phyloP scores from a whole-genome alignment of 2,113 vertebrate genomes.

The Suncus etruscus region DNA sequence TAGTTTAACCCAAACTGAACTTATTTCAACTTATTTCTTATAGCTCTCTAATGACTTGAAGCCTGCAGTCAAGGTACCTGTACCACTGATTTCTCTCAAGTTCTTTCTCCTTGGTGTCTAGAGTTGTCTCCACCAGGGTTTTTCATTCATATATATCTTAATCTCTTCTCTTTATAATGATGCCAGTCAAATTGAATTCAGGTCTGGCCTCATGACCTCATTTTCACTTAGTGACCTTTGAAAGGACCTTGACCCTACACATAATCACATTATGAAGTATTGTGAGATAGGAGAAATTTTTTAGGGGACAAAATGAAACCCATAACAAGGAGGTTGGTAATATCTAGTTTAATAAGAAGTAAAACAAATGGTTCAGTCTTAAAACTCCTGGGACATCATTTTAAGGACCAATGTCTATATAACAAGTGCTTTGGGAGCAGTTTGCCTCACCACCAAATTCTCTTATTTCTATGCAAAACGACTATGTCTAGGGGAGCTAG shows the following conservation, averaged over 20 bases:
- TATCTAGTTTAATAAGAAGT: not conserved
- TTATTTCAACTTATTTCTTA: not conserved
- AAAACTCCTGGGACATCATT: not conserved
- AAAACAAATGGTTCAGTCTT: not conserved
- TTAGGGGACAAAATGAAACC: not conserved
- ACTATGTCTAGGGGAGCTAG: not conserved
- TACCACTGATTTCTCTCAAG: not conserved
- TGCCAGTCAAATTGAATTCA: not conserved
- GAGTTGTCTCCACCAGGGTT: not conserved
- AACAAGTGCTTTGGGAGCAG: not conserved
- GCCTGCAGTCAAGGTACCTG: not conserved
- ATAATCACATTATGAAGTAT: not conserved
- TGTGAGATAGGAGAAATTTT: not conserved
- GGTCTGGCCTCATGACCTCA: not conserved
- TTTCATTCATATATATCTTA: not conserved
- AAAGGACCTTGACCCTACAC: not conserved
- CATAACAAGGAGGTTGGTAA: not conserved
- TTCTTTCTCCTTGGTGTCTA: not conserved
- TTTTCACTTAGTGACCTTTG: not conserved
- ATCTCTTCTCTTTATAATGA: not conserved
- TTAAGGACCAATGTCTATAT: not conserved
- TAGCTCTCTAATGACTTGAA: not conserved
- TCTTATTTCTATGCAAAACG: not conserved
- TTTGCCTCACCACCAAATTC: rapidly evolving
- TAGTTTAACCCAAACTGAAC: not conserved